These are phyloP conservation scores for Sminthurides aquaticus DNA, from an alignment of 2,888 invertebrate genomes.

Conservation along the genomic window DNA sequence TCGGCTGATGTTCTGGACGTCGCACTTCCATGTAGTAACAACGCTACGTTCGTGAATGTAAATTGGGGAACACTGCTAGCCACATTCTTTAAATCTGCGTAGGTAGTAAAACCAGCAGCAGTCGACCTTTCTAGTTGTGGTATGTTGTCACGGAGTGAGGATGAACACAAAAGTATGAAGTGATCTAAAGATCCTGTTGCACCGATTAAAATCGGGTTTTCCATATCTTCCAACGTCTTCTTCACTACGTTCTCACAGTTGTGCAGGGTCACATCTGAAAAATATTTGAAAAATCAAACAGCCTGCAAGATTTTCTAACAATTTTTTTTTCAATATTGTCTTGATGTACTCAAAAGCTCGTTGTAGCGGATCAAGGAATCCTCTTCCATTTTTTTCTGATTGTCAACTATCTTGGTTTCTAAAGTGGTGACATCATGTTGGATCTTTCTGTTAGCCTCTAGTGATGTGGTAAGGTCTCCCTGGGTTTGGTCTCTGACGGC, in stretches of 20 bases:
- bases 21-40: conserved; percentile 65
- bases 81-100: conserved; percentile 45
- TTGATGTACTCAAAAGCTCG: conserved; percentile 36
- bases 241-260: conserved; percentile 52
- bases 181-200: conserved; percentile 44
- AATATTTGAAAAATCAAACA: too few species aligned
- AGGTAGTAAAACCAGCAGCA: conserved; percentile 30
- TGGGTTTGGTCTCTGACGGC: background rate
- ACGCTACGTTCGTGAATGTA: conserved; percentile 56
- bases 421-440: conserved; percentile 35
- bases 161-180: conserved; percentile 31
- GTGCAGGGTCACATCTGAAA: conserved; percentile 48
- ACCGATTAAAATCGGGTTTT: conserved; percentile 53
- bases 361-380: conserved; percentile 36
- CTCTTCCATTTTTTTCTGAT: conserved; percentile 37
- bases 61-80: conserved; percentile 51
- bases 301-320: too few species aligned
- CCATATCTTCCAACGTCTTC: conserved; percentile 55
- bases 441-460: conserved; percentile 26
- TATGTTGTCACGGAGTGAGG: conserved; percentile 15
- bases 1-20: conserved; percentile 67
- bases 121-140: conserved; percentile 29
- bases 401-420: conserved; percentile 36
- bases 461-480: background rate
- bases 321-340: too few species aligned